Conservation (phyloP, 2,888 invertebrate genomes). For the Athalia circularis region DNA sequence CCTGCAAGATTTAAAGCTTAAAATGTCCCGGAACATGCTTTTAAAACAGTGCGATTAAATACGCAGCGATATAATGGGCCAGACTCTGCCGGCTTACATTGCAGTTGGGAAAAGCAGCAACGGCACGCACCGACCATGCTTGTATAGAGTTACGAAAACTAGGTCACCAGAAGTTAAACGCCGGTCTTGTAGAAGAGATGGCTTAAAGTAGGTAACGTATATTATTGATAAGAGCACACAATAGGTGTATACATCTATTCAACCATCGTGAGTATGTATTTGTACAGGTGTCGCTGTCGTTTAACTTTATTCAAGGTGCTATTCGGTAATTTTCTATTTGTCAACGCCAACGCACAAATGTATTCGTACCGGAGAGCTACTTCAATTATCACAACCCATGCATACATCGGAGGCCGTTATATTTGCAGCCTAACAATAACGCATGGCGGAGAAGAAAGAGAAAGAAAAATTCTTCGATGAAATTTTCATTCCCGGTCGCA, state of each 20-base stretch:
- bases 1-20: background rate
- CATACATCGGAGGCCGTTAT: no score
- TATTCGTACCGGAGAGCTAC: no score
- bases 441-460: no score
- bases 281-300: constrained; percentile 8
- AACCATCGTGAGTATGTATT: background rate
- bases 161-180: constrained; percentile 70
- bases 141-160: constrained; percentile 66
- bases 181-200: constrained; percentile 45
- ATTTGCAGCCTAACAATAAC: no score
- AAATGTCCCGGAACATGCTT: no score
- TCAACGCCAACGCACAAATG: background rate
- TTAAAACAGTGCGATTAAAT: no score
- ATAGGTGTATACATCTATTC: background rate
- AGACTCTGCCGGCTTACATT: background rate
- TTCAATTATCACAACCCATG: no score
- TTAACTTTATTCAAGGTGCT: background rate
- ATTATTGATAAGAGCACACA: constrained; percentile 41
- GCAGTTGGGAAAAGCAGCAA: constrained; percentile 35
- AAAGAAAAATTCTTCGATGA: constrained; percentile 6
- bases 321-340: background rate
- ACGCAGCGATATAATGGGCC: background rate
- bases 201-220: constrained; percentile 38
- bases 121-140: constrained; percentile 12
- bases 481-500: background rate